Conservation (phyloP, 2,888 invertebrate genomes). For the Stenodera caucasica region DNA sequence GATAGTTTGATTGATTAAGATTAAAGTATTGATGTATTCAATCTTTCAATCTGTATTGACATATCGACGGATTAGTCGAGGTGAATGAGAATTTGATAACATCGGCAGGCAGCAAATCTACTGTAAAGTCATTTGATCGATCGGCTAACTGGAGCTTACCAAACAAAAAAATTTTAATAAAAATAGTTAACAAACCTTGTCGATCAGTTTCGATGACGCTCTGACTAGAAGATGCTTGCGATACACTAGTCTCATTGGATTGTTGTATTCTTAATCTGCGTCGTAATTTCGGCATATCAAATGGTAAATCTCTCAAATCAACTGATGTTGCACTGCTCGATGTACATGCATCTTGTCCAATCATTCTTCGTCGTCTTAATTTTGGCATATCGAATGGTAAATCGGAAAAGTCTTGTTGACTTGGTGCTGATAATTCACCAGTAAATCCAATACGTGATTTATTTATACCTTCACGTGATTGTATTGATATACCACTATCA, state of each 20-base stretch:
- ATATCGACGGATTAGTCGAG: conserved; percentile 20
- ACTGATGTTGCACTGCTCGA: conserved; percentile 73
- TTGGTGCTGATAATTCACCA: conserved; percentile 54
- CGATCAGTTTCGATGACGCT: conserved; percentile 75
- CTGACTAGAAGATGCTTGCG: conserved; percentile 81
- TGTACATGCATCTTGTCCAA: conserved; percentile 70
- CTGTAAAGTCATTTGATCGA: conserved; percentile 22
- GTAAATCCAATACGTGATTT: conserved; percentile 60
- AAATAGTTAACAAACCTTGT: conserved; percentile 58
- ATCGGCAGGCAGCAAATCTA: conserved; percentile 1
- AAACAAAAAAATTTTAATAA: conserved; percentile 21
- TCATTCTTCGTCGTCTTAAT: conserved; percentile 67
- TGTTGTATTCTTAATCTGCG: conserved; percentile 70
- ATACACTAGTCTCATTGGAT: conserved; percentile 70
- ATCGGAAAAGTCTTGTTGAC: conserved; percentile 72
- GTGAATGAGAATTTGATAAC: conserved; percentile 19
- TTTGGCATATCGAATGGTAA: conserved; percentile 91
- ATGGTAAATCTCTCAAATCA: conserved; percentile 80
- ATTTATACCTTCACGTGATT: conserved; percentile 72
- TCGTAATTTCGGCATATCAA: conserved; percentile 88
- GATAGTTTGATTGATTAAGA: background rate
- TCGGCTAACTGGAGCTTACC: conserved; percentile 14
- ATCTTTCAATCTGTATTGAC: conserved; percentile 21
- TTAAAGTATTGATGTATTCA: conserved; percentile 13
- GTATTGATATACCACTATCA: conserved; percentile 86